Conservation (phyloP, 1,140 invertebrate genomes). For the Rhyzopertha dominica region DNA sequence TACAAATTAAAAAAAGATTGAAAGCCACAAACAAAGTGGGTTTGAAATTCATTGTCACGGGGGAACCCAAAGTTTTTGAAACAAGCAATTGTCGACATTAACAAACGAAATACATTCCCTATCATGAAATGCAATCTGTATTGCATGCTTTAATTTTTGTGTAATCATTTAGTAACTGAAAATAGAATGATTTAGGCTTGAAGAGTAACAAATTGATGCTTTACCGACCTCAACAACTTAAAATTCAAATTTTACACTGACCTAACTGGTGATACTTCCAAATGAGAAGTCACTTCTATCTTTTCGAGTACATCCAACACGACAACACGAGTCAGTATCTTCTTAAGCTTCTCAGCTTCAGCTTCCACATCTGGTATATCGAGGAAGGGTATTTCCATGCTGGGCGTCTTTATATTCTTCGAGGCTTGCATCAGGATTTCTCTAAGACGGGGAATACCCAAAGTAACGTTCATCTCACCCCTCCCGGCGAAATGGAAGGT, state of each 20-base stretch:
- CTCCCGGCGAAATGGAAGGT: slow-evolving; percentile 99
- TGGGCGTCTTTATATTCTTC: slow-evolving; percentile 89
- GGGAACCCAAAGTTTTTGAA: too few species aligned
- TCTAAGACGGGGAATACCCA: slow-evolving; percentile 92
- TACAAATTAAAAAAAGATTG: too few species aligned
- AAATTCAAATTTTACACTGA: slow-evolving; percentile 24
- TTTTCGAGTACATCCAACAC: slow-evolving; percentile 74
- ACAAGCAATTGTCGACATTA: too few species aligned
- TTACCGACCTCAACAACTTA: background rate
- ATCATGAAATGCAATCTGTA: too few species aligned
- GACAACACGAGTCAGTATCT: slow-evolving; percentile 70
- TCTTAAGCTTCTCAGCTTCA: slow-evolving; percentile 62
- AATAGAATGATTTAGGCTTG: too few species aligned
- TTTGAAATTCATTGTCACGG: too few species aligned
- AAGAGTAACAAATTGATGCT: background rate
- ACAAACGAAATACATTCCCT: too few species aligned
- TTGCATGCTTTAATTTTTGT: too few species aligned
- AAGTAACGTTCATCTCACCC: slow-evolving; percentile 99
- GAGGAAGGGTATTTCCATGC: slow-evolving; percentile 87
- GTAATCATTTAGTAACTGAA: too few species aligned
- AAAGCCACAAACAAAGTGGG: too few species aligned
- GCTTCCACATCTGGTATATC: slow-evolving; percentile 51
- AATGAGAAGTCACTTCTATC: slow-evolving; percentile 60
- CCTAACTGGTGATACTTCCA: slow-evolving; percentile 53
- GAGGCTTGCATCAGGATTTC: slow-evolving; percentile 97